Evolutionary conservation across 2,888 invertebrate species (phyloP), one percentile per base, ranked within the genome.

Genomic region (Andrena bucephala): DNA sequence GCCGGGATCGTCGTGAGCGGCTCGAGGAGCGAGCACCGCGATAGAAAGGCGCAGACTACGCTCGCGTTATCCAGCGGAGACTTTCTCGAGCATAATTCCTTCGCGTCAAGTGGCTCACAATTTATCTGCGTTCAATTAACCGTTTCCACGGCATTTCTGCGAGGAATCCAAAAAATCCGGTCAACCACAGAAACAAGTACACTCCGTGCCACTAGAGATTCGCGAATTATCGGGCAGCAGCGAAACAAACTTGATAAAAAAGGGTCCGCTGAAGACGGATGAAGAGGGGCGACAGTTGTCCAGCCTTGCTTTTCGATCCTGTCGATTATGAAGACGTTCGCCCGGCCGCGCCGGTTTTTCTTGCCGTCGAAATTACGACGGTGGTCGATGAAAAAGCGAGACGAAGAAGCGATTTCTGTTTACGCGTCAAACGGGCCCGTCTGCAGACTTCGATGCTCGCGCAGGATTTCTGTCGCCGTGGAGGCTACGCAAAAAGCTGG

Each of bases 31-130:
- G 67, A 78, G 29, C 68, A 50, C 42, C 20, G 52, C 76, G 77
- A 79, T 76, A 76, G 77, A 79, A 79, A 79, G 78, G 78, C 68
- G 27, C 31, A 4, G 50, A 76, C 69, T 65, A 59, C 62, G 48
- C 57, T n/a, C 7, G 27, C 63, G 31, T 50, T 48, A 70, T 70
- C 42, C 42, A 29, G 24, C 66, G 29, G 16, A 27, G 54, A 76
- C 68, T 79, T 79, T 69, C 77, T 69, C 77, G 78, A 63, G 16
- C 68, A 69, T 79, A 75, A 76, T 76, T 79, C 77, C 63, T 10
- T 48, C 63, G 68, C 54, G 78, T 79, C 67, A 78, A 74, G 75
- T 68, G 33, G 57, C 42, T 31, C 42, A 54, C 13, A 68, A 50
- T 79, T 79, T 69, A 65, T 79, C 77, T 10, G 57, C 10, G 67